Percentiles rank a stretch among this genome's conserved stretches.
These are phyloP conservation scores for Nemapogon koenigi DNA, from an alignment of 2,888 invertebrate species.

Conservation along the genomic window DNA sequence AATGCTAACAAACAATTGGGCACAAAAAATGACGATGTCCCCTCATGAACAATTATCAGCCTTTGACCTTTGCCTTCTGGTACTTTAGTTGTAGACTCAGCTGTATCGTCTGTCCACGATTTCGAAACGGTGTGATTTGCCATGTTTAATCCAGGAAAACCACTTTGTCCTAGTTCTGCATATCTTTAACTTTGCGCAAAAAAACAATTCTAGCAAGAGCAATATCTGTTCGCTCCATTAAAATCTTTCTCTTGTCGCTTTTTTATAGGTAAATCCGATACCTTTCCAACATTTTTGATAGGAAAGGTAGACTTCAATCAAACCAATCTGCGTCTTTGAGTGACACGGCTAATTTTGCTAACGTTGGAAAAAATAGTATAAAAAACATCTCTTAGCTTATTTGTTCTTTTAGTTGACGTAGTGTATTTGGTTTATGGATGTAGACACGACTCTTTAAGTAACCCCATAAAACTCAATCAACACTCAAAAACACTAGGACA, in stretches of 20 bases:
- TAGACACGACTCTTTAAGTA: no score
- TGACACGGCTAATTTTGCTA: background rate
- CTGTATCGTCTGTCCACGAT: constrained; percentile 5
- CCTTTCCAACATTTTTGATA: constrained; percentile 10
- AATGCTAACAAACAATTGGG: constrained; percentile 5
- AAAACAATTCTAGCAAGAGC: constrained; percentile 3
- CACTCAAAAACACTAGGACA: no score
- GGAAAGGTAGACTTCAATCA: constrained; percentile 9
- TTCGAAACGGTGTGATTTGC: constrained; percentile 12
- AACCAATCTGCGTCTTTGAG: constrained; percentile 9
- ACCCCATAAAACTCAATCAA: no score
- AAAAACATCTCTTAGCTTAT: no score
- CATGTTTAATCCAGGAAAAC: constrained; percentile 17
- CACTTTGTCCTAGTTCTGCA: constrained; percentile 13
- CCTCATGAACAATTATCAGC: background rate
- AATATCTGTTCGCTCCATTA: constrained; percentile 12
- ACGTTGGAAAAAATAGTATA: constrained; percentile 13
- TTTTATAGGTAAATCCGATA: constrained; percentile 15
- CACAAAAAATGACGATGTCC: constrained; percentile 2
- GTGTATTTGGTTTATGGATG: no score
- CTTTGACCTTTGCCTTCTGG: constrained; percentile 7
- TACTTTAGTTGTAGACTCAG: constrained; percentile 1
- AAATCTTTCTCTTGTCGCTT: constrained; percentile 16
- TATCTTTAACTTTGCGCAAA: constrained; percentile 8
- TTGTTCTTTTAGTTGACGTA: no score